Percentiles rank a stretch among this genome's conserved stretches.
phyloP scores from a whole-genome alignment of 2,113 vertebrate genomes.

The Casuarius casuarius region DNA sequence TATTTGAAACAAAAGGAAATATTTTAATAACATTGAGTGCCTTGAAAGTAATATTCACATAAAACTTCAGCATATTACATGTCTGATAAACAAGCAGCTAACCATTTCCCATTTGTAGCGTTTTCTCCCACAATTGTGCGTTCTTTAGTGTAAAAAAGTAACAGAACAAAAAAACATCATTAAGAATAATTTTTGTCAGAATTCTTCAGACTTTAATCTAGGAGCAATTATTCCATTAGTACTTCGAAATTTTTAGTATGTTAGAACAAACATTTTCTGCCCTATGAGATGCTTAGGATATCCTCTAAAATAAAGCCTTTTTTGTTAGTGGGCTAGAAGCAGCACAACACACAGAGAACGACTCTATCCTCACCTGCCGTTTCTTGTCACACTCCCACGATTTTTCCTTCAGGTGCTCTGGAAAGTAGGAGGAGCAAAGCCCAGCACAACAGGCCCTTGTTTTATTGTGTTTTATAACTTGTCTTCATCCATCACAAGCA shows the following conservation, averaged over 20 bases:
- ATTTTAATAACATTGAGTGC: neutral
- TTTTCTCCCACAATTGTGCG: neutral
- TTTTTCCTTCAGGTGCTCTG: neutral
- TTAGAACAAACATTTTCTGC: neutral
- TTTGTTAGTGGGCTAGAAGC: neutral
- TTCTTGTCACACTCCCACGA: neutral
- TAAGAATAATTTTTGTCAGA: neutral
- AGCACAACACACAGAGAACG: neutral
- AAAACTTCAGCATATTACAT: neutral
- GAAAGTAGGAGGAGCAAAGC: neutral
- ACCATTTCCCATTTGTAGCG: neutral
- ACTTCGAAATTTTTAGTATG: neutral
- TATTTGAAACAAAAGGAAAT: neutral
- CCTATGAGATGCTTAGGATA: neutral
- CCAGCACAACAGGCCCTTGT: neutral
- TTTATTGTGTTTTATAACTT: neutral
- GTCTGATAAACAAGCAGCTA: neutral
- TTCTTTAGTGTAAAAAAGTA: neutral
- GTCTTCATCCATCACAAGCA: neutral
- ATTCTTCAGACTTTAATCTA: neutral
- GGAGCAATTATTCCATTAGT: neutral
- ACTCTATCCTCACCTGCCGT: conserved; percentile 11
- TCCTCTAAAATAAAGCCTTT: neutral
- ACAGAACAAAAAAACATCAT: fast-evolving
- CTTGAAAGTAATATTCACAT: neutral